Percentiles rank a stretch among this genome's conserved stretches.
Conservation (phyloP, 2,797 vertebrate genomes). For the Anabas testudineus region DNA sequence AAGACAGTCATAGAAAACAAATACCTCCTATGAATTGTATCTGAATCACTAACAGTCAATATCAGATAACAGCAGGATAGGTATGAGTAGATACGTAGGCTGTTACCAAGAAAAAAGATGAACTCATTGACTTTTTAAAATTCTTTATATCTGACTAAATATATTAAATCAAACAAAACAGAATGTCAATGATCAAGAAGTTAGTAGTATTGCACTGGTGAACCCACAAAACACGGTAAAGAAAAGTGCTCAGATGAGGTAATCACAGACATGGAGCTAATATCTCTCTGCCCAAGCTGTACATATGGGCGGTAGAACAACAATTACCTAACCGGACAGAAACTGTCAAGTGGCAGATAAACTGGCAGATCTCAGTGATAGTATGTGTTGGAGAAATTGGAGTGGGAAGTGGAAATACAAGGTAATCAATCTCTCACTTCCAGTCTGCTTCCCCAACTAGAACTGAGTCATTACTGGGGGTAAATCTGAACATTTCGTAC, state of each 20-base stretch:
- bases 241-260: conserved; percentile 2
- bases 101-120: conserved; percentile 21
- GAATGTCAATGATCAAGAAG: background rate
- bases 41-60: conserved; percentile 20
- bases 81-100: conserved; percentile 33
- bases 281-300: conserved; percentile 7
- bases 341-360: conserved; percentile 17
- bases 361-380: conserved; percentile 19
- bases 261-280: conserved; percentile 37
- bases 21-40: background rate
- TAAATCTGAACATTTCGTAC: background rate
- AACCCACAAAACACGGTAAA: conserved; percentile 3
- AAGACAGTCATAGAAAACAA: conserved; percentile 12
- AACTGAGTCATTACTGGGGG: background rate
- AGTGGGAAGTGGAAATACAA: conserved; percentile 14
- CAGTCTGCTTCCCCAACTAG: background rate
- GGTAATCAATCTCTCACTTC: conserved; percentile 24
- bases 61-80: conserved; percentile 21
- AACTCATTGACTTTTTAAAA: background rate
- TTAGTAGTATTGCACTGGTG: background rate
- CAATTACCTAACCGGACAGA: conserved; percentile 32
- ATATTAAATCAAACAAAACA: background rate
- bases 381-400: conserved; percentile 11
- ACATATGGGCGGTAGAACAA: conserved; percentile 13
- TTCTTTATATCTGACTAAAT: background rate